Base-by-base conservation (phyloP, 1,140 invertebrate species). In the Ceratosolen fusciceps region DNA sequence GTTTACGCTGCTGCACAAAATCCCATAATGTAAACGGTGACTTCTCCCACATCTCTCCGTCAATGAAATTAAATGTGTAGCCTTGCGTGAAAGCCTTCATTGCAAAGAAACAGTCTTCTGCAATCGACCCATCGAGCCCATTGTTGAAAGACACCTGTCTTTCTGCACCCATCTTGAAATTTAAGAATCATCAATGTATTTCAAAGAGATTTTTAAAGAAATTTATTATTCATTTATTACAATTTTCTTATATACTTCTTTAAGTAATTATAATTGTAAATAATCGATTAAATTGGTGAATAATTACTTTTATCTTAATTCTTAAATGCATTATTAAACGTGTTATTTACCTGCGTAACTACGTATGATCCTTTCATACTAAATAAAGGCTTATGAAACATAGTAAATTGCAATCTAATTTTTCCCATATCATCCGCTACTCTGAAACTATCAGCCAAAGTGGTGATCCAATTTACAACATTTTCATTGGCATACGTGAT, bases 401-500 rank as follows among this genome's bases (percentile, higher is more conserved):
- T 92, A 74, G 95, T 95, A 84, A 99, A 97, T 87, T 98, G 97
- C 81, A 98, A 93, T 85, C 98, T 92, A 21, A 99, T 89, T 89
- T 98, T 98, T 81, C 98, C 98, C 96, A 99, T 98, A 85, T 98
- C 97, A 89, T 98, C 97, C 37, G 97, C 96, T 0, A 99, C 98
- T 83, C 98, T 92, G 88, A 99, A 99, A 84, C 96, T 97, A 88
- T 99, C 98, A 8, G 97, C 97, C 62, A 99, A 90, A 0, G 98
- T 99, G 3, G 98, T 99, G 39, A 99, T 91, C 98, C 98, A 99
- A 88, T 99, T 99, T 37, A 99, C 96, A 79, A 99, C 94, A 90
- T 97, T 93, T 88, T 98, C 98, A 89, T 98, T 98, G 1, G 98
- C 98, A 91, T 99, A 99, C 5, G 98, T 99, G 75, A 99, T 99